Percentiles rank a stretch among this genome's conserved stretches.
Evolutionary conservation across 2,888 invertebrate genomes (phyloP).

Genomic region (Brenthis hecate): DNA sequence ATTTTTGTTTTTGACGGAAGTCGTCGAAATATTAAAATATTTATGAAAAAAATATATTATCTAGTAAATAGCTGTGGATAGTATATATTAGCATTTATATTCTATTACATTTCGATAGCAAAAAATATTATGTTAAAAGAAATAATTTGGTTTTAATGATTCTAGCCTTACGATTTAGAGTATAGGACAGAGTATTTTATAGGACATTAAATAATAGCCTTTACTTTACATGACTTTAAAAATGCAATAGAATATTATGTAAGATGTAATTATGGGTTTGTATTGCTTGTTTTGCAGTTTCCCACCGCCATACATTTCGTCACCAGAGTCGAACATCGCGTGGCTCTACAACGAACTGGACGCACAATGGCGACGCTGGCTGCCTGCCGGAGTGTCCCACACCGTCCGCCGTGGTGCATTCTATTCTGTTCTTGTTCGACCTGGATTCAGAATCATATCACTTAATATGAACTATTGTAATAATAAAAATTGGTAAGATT

Average conservation of each 20-base stretch:
- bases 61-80: too few relatives aligned
- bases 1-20: background rate
- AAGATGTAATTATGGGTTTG: background rate
- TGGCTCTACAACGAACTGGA: constrained; percentile 97
- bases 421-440: constrained; percentile 94
- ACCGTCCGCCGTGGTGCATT: constrained; percentile 94
- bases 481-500: constrained; percentile 92
- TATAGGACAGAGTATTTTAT: too few relatives aligned
- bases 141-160: too few relatives aligned
- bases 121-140: too few relatives aligned
- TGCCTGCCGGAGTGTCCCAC: constrained; percentile 92
- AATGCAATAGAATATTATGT: background rate
- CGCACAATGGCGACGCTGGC: constrained; percentile 94
- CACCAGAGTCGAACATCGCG: constrained; percentile 90
- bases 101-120: too few relatives aligned
- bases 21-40: background rate
- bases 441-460: constrained; percentile 95
- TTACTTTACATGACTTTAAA: background rate
- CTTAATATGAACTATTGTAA: constrained; percentile 99
- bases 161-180: too few relatives aligned
- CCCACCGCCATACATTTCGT: constrained; percentile 92
- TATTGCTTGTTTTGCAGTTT: constrained; percentile 82
- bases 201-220: too few relatives aligned
- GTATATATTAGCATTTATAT: too few relatives aligned
- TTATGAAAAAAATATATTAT: background rate